Conservation (phyloP, 2,113 vertebrate genomes). For the Centropristis striata region DNA sequence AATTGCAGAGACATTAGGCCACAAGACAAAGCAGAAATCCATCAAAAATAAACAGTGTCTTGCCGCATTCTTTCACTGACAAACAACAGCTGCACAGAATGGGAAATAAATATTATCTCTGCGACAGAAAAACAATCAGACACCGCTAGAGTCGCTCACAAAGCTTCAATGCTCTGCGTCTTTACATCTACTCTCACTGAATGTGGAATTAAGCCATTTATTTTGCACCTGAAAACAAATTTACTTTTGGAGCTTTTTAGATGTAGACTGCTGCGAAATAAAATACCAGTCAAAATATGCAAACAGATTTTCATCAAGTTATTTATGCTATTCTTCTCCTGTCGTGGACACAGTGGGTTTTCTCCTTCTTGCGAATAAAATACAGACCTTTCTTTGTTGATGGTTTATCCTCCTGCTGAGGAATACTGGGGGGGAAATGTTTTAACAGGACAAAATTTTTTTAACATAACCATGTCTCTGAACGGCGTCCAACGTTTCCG, state of each 20-base stretch:
- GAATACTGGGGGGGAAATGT: slow-evolving; percentile 23
- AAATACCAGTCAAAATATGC: slow-evolving; percentile 47
- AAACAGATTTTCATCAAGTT: slow-evolving; percentile 58
- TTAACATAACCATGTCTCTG: slow-evolving; percentile 58
- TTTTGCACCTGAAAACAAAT: slow-evolving; percentile 44
- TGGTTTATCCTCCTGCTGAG: slow-evolving; percentile 2
- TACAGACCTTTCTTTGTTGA: slow-evolving; percentile 28
- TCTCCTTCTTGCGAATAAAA: slow-evolving; percentile 42
- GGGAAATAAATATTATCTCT: slow-evolving; percentile 82
- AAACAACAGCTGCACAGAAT: slow-evolving; percentile 81
- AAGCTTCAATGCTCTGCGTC: slow-evolving; percentile 40
- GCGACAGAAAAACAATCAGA: slow-evolving; percentile 74
- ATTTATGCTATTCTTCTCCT: slow-evolving; percentile 21
- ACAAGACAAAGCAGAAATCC: slow-evolving; percentile 47
- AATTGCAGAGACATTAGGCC: slow-evolving; percentile 49
- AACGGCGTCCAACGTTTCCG: slow-evolving; percentile 46
- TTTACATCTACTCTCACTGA: slow-evolving; percentile 44
- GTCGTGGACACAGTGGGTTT: not conserved
- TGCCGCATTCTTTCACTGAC: slow-evolving; percentile 65
- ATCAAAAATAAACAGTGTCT: slow-evolving; percentile 71
- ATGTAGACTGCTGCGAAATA: slow-evolving; percentile 11
- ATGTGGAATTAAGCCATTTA: slow-evolving; percentile 56
- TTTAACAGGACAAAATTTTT: slow-evolving; percentile 55
- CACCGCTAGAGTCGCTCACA: slow-evolving; percentile 45
- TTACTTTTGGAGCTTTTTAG: slow-evolving; percentile 32